A percentile compares a stretch with the other conserved stretches of the same genome.
phyloP scores from a whole-genome alignment of 1,140 invertebrate genomes.

The Melitaea cinxia region DNA sequence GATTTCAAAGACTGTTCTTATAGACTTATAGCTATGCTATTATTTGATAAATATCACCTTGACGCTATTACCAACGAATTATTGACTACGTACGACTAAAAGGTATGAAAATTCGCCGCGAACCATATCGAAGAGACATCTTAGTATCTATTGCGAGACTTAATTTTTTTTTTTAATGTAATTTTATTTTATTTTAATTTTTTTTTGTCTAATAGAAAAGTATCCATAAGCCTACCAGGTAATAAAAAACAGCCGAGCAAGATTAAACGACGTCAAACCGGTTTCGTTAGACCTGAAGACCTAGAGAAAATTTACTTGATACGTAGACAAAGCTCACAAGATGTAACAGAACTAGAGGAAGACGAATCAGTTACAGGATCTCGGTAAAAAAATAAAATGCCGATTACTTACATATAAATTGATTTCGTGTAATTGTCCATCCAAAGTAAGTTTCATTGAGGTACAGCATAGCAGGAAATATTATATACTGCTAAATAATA shows the following conservation, averaged over 20 bases:
- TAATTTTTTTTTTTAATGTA: conserved; percentile 41
- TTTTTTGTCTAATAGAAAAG: conserved; percentile 52
- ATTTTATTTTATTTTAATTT: conserved; percentile 36
- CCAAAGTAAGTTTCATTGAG: too few relatives aligned
- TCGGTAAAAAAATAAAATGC: conserved; percentile 32
- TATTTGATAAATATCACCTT: too few relatives aligned
- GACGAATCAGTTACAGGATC: conserved; percentile 42
- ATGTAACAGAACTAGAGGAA: conserved; percentile 28
- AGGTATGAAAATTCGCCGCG: too few relatives aligned
- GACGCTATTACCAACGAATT: too few relatives aligned
- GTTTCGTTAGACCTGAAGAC: conserved; percentile 53
- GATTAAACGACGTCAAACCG: conserved; percentile 63
- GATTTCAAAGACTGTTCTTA: too few relatives aligned
- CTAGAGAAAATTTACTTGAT: conserved; percentile 46
- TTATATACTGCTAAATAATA: too few relatives aligned
- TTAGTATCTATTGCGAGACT: conserved; percentile 1
- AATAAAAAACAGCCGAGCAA: conserved; percentile 33
- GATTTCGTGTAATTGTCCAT: too few relatives aligned
- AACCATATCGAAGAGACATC: neutral
- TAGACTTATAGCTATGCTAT: too few relatives aligned
- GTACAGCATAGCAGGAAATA: too few relatives aligned
- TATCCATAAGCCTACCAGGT: conserved; percentile 50
- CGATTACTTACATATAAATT: too few relatives aligned
- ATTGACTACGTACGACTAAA: too few relatives aligned
- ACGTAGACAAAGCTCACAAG: conserved; percentile 27